Base-by-base conservation (phyloP, 2,797 vertebrate genomes). In the Enteromius paludinosus region DNA sequence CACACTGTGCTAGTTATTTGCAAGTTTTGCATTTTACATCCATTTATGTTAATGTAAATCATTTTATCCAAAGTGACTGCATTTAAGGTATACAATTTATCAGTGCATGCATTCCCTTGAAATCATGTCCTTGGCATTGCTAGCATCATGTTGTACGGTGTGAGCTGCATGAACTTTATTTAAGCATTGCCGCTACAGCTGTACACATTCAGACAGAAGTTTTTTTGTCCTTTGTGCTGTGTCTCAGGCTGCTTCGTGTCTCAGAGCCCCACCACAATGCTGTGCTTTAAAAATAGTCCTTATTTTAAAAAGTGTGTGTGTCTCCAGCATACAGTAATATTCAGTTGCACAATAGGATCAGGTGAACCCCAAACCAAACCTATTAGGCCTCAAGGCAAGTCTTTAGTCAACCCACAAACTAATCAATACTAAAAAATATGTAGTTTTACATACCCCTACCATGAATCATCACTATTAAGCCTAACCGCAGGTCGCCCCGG, bases 51-150 rank as follows among this genome's bases (percentile, higher is more conserved):
- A 11, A 62, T 30, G 14, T 62, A 62, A 30, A 62, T 62, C 59
- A 15, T 62, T 62, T 17, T 17, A 62, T 28, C 14, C 59, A 15
- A 30, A 62, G 25, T 62, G 25, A 30, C 11, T 3, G 47, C 47
- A 1, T 14, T 52, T 72, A 72, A 54, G 20, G 28, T 52, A n/a
- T 23, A 35, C 18, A 35, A 35, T 54, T 54, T 14, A 35, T 35
- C 30, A 54, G 30, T 35, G 35, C 3, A n/a, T 35, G 30, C 70
- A 54, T 54, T 14, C 18, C 11, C 10, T 35, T n/a, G 8, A 73
- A 73, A 54, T 30, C 30, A 35, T 35, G 70, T 35, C 47, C 47
- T 15, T 73, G 45, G 28, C 10, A 73, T 72, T 72, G 43, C 25
- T 30, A 71, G 25, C 43, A 71, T 18, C 68, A 33, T 6, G 17